Evolutionary conservation across 2,797 vertebrate genomes (phyloP).

Genomic region (Delichon dasypus): DNA sequence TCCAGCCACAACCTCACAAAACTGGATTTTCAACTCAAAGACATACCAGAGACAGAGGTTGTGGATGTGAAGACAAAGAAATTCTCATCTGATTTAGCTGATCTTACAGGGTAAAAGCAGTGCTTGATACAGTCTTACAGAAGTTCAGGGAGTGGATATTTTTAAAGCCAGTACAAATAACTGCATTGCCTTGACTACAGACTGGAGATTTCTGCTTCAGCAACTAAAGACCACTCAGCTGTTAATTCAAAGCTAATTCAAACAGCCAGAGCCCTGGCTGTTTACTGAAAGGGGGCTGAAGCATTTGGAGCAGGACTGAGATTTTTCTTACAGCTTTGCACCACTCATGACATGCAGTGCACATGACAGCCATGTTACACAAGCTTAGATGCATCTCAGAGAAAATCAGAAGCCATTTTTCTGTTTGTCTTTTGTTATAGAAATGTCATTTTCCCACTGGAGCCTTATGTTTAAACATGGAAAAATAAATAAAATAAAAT

Average conservation of each 20-base stretch:
- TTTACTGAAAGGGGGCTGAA: neutral
- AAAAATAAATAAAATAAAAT: neutral
- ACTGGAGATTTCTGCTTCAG: slow-evolving; percentile 11
- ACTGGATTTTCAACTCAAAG: neutral
- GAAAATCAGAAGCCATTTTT: neutral
- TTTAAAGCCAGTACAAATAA: slow-evolving; percentile 27
- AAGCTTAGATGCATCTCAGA: neutral
- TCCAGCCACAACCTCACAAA: neutral
- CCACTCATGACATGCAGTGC: neutral
- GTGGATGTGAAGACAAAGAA: neutral
- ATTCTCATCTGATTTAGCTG: neutral
- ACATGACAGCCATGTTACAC: neutral
- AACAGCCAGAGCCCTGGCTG: neutral
- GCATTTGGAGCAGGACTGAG: neutral
- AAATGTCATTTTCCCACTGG: neutral
- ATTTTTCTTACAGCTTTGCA: neutral
- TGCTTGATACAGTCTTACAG: neutral
- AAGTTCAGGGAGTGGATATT: neutral
- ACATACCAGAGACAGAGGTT: neutral
- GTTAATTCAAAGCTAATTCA: slow-evolving; percentile 28
- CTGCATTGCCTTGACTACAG: neutral
- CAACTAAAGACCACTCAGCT: neutral
- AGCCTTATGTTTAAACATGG: neutral
- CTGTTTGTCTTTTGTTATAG: neutral
- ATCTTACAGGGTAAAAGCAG: neutral